Evolutionary conservation across 2,888 invertebrate genomes (phyloP).

Genomic region (Agonopterix alstromeriana): DNA sequence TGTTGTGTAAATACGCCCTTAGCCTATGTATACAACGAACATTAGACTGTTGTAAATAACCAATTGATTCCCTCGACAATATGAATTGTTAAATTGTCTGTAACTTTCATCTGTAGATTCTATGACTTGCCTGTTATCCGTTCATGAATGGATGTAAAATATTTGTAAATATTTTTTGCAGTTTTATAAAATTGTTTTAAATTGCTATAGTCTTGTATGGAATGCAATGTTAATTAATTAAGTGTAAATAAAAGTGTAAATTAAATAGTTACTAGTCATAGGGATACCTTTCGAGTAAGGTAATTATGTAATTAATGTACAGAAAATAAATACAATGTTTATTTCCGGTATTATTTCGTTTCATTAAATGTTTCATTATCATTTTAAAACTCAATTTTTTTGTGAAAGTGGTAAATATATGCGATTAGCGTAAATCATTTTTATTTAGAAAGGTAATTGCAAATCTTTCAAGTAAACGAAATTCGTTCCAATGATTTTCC

Average conservation of each 20-base stretch:
- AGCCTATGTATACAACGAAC: not conserved
- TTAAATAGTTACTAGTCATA: conserved; percentile 46
- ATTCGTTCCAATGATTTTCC: too few species aligned
- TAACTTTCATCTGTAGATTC: too few species aligned
- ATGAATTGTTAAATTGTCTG: too few species aligned
- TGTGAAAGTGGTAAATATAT: too few species aligned
- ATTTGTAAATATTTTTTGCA: conserved; percentile 2
- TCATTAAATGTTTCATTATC: conserved; percentile 8
- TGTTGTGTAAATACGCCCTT: not conserved
- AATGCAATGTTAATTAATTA: not conserved
- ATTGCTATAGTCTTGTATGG: not conserved
- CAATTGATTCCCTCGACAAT: too few species aligned
- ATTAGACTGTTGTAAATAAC: conserved; percentile 22
- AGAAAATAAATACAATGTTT: conserved; percentile 28
- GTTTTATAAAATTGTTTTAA: conserved; percentile 5
- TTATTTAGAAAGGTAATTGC: too few species aligned
- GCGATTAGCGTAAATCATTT: too few species aligned
- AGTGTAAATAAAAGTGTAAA: conserved; percentile 22
- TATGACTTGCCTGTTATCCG: too few species aligned
- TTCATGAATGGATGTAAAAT: conserved; percentile 4
- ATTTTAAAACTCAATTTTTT: too few species aligned
- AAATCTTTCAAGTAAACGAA: too few species aligned
- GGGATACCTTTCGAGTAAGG: conserved; percentile 41
- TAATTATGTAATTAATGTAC: conserved; percentile 40
- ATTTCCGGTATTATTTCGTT: conserved; percentile 8